These are phyloP conservation scores for Palythoa grandis DNA, from an alignment of 92 coral and sea anemone species.

Conservation along the genomic window DNA sequence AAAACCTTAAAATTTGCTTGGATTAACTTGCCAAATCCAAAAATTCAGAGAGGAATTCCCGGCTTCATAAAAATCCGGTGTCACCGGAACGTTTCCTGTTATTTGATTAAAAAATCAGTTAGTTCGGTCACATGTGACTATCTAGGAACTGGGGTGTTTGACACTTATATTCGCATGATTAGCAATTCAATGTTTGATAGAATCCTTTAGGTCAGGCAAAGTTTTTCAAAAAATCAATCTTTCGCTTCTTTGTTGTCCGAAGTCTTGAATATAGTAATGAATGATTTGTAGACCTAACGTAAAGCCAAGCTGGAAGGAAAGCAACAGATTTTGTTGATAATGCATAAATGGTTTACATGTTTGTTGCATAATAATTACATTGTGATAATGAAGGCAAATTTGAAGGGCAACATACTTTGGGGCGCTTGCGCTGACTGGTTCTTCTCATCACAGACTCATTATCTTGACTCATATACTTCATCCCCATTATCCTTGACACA, in stretches of 20 bases:
- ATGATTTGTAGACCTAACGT: constrained; percentile 7
- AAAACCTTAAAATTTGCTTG: constrained; percentile 24
- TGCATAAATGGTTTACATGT: constrained; percentile 13
- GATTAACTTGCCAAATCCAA: constrained; percentile 5
- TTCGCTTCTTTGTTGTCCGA: constrained; percentile 31
- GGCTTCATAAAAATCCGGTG: constrained; percentile 11
- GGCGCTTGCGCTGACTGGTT: constrained; percentile 97
- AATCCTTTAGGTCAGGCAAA: constrained; percentile 46
- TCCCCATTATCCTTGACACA: constrained; percentile 55
- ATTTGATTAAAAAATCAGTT: neutral
- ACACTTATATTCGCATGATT: constrained; percentile 28
- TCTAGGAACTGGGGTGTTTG: neutral
- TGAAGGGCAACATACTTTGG: constrained; percentile 89
- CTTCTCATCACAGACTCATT: constrained; percentile 70
- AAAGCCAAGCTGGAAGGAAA: constrained; percentile 21
- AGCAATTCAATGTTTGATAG: constrained; percentile 43
- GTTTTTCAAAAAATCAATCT: constrained; percentile 25
- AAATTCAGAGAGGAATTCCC: constrained; percentile 39
- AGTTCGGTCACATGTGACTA: constrained; percentile 35
- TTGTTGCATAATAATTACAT: constrained; percentile 67
- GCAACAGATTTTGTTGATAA: constrained; percentile 44
- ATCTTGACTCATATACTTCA: constrained; percentile 69
- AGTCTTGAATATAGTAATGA: constrained; percentile 29
- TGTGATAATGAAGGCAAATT: constrained; percentile 71
- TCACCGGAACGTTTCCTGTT: constrained; percentile 25